Conservation (phyloP, 2,797 vertebrate species). For the Iguana delicatissima region DNA sequence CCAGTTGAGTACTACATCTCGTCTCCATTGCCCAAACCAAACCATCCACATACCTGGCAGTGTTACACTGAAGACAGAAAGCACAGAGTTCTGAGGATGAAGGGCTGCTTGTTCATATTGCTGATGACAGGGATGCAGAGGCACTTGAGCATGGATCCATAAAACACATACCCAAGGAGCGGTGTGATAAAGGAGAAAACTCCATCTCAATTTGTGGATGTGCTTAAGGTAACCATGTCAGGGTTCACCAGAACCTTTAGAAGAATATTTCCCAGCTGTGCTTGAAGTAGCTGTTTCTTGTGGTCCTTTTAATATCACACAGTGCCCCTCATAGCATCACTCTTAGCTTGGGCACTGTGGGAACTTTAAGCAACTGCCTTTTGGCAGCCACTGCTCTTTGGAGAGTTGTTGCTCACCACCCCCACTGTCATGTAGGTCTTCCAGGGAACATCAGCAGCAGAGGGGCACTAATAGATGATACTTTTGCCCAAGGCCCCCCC, state of each 20-base stretch:
- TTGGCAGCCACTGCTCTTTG: background rate
- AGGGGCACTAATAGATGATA: background rate
- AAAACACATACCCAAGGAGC: conserved; percentile 86
- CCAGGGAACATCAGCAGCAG: background rate
- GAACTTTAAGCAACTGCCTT: no score
- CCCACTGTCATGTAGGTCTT: background rate
- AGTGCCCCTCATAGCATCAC: no score
- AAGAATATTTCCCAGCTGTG: no score
- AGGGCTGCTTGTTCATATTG: conserved; percentile 81
- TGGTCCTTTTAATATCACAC: no score
- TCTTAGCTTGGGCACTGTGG: no score
- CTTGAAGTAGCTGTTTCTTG: no score
- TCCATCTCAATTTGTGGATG: background rate
- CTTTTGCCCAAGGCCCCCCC: background rate
- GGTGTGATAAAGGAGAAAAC: conserved; percentile 51
- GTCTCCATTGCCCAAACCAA: background rate
- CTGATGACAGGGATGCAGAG: conserved; percentile 87
- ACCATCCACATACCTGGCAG: conserved; percentile 84
- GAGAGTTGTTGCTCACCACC: background rate
- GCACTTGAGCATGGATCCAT: conserved; percentile 87
- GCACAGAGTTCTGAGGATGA: conserved; percentile 84
- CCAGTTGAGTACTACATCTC: background rate
- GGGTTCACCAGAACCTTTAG: no score
- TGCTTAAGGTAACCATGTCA: background rate
- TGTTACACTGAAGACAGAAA: conserved; percentile 86